Base-by-base conservation (phyloP, 1,140 invertebrate species). In the Atta texana region DNA sequence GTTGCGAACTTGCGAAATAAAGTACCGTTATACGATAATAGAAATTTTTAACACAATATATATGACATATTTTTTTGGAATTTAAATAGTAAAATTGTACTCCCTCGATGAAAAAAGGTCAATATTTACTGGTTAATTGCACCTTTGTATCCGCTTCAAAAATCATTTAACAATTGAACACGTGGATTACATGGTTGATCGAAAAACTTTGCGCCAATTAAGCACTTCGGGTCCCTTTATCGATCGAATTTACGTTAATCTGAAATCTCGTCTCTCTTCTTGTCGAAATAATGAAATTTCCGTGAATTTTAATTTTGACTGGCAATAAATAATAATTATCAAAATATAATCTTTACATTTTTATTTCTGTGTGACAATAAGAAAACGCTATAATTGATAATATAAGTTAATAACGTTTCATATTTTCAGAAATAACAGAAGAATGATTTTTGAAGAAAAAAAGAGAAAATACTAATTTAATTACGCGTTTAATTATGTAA, bases 201-300 rank as follows among this genome's bases (percentile, higher is more conserved):
- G 81, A 85, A 77, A 88, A 86, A 88, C 87, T 89, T 89, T 89
- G 81, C 72, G 59, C 74, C 66, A 89, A 72, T 89, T 89, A 44
- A 61, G 31, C 39, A 53, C 39, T 57, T 64, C 64, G 63, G 72
- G 80, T 74, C 87, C 81, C 39, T 61, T 57, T 59, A 84, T 75
- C 69, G 80, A 84, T 61, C 12, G 69, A 84, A 51, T 84, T 75
- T 63, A 75, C 80, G 55, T 84, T 84, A 74, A 75, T 84, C 72
- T 74, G 24, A 74, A 84, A 84, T 74, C 69, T 51, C n/a, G 49
- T 28, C 44, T 18, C 68, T 59, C 24, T 39, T 31, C 51, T 10
- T 39, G 16, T 57, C 31, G 16, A 55, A 57, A 81, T 34, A 24
- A 49, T 24, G 8, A 44, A 74, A 84, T 74, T 82, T 18, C 7